phyloP scores from a whole-genome alignment of 1,140 invertebrate species.

The Megalopta genalis region DNA sequence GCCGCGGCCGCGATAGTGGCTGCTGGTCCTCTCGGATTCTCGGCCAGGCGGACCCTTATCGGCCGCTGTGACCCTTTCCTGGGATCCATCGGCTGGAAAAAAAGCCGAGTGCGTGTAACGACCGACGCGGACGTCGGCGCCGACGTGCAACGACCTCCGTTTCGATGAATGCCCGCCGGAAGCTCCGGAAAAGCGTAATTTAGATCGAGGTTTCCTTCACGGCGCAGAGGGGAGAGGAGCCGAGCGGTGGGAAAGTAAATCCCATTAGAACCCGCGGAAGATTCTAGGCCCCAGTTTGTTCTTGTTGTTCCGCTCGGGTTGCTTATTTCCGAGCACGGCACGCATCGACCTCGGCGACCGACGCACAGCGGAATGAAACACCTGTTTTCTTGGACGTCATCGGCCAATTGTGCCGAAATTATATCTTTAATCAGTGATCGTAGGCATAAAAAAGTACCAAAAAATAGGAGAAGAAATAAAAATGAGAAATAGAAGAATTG shows the following conservation, averaged over 20 bases:
- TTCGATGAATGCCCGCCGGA: not conserved
- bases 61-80: conserved; percentile 1
- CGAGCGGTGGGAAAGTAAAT: not conserved
- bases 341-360: no score
- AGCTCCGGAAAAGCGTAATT: not conserved
- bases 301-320: not conserved
- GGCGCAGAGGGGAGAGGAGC: no score
- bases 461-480: no score
- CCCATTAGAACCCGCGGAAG: not conserved
- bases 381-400: no score
- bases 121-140: conserved; percentile 1
- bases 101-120: conserved; percentile 10
- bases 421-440: no score
- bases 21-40: not conserved
- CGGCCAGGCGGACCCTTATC: conserved; percentile 22
- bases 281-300: not conserved
- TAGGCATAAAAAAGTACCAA: no score
- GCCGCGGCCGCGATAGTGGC: conserved; percentile 13
- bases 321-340: no score
- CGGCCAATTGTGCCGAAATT: no score
- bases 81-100: not conserved
- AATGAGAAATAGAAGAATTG: no score
- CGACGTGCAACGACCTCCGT: conserved; percentile 17
- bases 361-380: no score
- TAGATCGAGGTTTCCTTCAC: not conserved